Evolutionary conservation across 2,888 invertebrate genomes (phyloP), one percentile per base, ranked within the genome.

Genomic region (Gymnoscelis rufifasciata): DNA sequence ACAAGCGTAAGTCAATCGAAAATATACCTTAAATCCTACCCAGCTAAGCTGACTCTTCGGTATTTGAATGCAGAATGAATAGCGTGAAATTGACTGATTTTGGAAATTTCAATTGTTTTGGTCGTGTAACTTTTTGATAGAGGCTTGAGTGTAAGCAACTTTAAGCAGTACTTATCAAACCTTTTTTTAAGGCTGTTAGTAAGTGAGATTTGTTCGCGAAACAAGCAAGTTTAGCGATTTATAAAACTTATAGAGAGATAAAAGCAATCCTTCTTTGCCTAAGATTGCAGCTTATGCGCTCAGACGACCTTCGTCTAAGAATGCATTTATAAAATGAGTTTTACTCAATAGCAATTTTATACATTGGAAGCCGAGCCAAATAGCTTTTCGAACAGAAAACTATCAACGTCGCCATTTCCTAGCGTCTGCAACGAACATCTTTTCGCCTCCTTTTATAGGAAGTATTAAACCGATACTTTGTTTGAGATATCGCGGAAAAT

Each of bases 1-100:
- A 75, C 68, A 2, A 78, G 70, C 56, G 87, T 88, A 59, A 79
- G 83, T 78, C 46, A 35, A 10, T 19, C 15, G 15, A 29, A 11
- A 28, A 15, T 40, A n/a, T 26, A 7, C 24, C 8, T 30, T 26
- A 30, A 30, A n/a, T 15, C 19, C 15, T 11, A 38, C 0, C n/a
- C n/a, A 33, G 13, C 28, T 27, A 15, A 38, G n/a, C 35, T 15
- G 13, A 30, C 12, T 33, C 15, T 33, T 33, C n/a, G 15, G 19
- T 19, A 33, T 15, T 15, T 14, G 6, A 35, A 15, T 11, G 30
- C 15, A 27, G 40, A 46, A 27, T 41, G 37, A 37, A 19, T 37
- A 37, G 46, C 36, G 41, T 37, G 31, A 31, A 37, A 46, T 46
- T 41, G 41, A 15, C 30, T 33, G 40, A 31, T 26, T 33, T 19